Evolutionary conservation across 2,888 invertebrate species (phyloP).

Genomic region (Diloba caeruleocephala): DNA sequence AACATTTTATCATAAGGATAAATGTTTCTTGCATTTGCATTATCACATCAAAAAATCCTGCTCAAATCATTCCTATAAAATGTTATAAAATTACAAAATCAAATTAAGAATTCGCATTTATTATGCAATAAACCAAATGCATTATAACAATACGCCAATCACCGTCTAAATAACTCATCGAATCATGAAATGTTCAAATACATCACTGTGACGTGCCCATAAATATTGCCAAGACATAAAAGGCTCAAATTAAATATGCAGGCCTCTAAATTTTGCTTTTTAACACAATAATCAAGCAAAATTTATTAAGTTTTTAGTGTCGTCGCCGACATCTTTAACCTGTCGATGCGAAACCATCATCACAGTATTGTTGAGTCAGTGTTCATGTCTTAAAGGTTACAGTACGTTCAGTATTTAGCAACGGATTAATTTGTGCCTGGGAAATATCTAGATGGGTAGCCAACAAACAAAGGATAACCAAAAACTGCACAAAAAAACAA

Average conservation of each 20-base stretch:
- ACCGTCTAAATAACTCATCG: conserved; percentile 67
- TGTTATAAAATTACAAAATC: conserved; percentile 50
- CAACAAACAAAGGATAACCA: conserved; percentile 57
- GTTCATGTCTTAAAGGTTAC: conserved; percentile 43
- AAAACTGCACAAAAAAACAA: conserved; percentile 58
- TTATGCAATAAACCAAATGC: conserved; percentile 59
- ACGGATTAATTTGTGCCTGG: conserved; percentile 52
- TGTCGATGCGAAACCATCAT: conserved; percentile 8
- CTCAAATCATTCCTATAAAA: conserved; percentile 39
- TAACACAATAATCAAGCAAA: conserved; percentile 52
- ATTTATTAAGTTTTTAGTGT: conserved; percentile 43
- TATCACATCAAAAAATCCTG: conserved; percentile 17
- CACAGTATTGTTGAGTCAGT: conserved; percentile 3
- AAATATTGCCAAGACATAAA: conserved; percentile 70
- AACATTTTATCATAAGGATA: no score
- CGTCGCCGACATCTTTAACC: conserved; percentile 13
- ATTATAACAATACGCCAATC: conserved; percentile 64
- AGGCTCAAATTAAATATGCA: conserved; percentile 48
- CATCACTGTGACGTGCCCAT: conserved; percentile 63
- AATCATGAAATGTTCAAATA: conserved; percentile 61
- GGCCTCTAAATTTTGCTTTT: conserved; percentile 32
- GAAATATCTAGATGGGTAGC: conserved; percentile 64
- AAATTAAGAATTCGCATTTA: conserved; percentile 52
- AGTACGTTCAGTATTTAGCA: conserved; percentile 39
- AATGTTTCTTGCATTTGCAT: no score